Percentiles rank a stretch among this genome's conserved stretches.
These are phyloP conservation scores for Chaunax sp. DNA, from an alignment of 2,797 vertebrate species.

Conservation along the genomic window DNA sequence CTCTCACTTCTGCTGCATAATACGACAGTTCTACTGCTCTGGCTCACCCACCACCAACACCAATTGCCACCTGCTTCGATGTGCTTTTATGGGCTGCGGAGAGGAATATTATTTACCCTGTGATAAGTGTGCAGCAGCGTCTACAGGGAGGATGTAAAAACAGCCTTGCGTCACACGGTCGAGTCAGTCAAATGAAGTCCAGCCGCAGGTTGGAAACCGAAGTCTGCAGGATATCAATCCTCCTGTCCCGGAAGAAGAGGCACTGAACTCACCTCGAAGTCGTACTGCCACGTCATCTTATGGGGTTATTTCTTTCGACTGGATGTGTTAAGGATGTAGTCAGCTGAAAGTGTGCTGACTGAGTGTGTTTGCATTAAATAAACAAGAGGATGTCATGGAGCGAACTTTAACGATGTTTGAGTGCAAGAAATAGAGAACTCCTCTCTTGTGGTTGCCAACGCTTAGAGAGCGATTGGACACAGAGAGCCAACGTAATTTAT, in stretches of 20 bases:
- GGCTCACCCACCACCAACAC: constrained; percentile 31
- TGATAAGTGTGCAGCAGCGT: constrained; percentile 24
- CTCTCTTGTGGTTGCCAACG: constrained; percentile 36
- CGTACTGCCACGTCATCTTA: constrained; percentile 1
- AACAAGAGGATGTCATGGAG: constrained; percentile 17
- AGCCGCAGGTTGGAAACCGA: too few relatives aligned
- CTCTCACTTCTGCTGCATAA: constrained; percentile 34
- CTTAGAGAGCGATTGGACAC: constrained; percentile 55
- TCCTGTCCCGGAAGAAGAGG: neutral
- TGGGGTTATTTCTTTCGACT: constrained; percentile 21
- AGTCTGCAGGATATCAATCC: too few relatives aligned
- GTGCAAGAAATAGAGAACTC: constrained; percentile 45
- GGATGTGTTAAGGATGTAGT: too few relatives aligned
- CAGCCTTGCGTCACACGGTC: neutral
- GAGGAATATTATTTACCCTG: constrained; percentile 47
- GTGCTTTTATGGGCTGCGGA: constrained; percentile 48
- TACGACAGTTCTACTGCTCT: constrained; percentile 35
- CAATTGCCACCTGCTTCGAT: constrained; percentile 49
- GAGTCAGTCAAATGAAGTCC: too few relatives aligned
- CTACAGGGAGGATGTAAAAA: constrained; percentile 46
- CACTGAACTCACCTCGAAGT: neutral
- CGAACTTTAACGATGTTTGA: neutral
- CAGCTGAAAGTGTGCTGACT: constrained; percentile 8
- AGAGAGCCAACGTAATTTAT: constrained; percentile 72
- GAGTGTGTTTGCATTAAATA: constrained; percentile 11